Base-by-base conservation (phyloP, 2,797 vertebrate genomes). In the Etheostoma nigrum region DNA sequence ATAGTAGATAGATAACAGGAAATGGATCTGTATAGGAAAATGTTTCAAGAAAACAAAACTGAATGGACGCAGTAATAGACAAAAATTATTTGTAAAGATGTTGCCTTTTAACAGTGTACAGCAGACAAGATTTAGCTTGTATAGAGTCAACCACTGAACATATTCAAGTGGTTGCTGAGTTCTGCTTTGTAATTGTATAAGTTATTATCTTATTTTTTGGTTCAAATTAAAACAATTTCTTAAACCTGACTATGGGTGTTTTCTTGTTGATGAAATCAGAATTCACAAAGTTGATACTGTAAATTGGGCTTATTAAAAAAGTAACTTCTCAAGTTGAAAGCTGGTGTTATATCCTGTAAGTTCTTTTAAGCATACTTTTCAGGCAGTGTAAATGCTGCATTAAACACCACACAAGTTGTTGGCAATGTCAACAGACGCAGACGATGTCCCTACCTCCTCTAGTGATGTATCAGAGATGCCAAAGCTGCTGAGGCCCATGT, bases 381-480 rank as follows among this genome's bases (percentile, higher is more conserved):
- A 30, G 42, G 23, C 6, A 10, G 3, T 42, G 45, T 66, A 44
- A 64, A 54, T n/a, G 21, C 30, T 59, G 21, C 59, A 53, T 65
- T 9, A 42, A 61, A 7, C 27, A 33, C 10, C 12, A 53, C 15
- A 36, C 15, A 16, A 21, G 33, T n/a, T 21, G 18, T 11, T 6
- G 12, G 42, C 55, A 47, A 64, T 19, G 48, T 76, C 25, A 72
- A 54, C 13, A 49, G 6, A 66, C 1, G 53, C 25, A 9, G 48
- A 12, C 1, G 4, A 19, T 6, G 73, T 58, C 1, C 52, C 52
- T 91, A 99, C 97, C 97, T 99, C 98, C 93, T 99, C 98, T 74
- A 99, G 94, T 14, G 98, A 97, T 4, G 98, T 99, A 71, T 99
- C 98, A 30, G 98, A 99, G 91, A 99, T 96, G 70, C 98, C 97